Base-by-base conservation (phyloP, 2,113 vertebrate species). In the Clarias gariepinus region DNA sequence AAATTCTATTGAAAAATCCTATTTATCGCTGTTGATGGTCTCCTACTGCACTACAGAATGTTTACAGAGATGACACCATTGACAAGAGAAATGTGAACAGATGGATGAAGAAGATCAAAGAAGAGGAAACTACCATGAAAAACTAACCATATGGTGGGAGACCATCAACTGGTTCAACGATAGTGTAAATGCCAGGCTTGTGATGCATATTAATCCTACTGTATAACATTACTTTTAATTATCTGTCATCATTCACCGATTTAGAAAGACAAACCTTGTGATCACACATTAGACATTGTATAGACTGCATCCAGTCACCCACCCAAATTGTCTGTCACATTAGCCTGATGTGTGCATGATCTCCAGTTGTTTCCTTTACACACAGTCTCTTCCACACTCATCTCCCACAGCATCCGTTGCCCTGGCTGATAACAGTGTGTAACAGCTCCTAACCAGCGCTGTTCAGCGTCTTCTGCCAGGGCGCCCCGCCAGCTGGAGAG, bases 351-450 rank as follows among this genome's bases (percentile, higher is more conserved):
- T 68, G 74, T 79, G 84, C 36, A n/a, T 85, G 63, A 36, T 58
- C 63, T 73, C 41, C 73, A 3, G 79, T 79, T 85, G 84, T 79
- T 85, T 60, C 61, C 41, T 64, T 19, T 53, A 80, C 61, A 86
- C 63, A 11, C 13, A 18, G 55, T n/a, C 23, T 36, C 63, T 86
- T 63, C 84, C 84, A 80, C 64, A 57, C n/a, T 16, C 33, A 19
- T 71, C 41, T 81, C 82, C 76, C 83, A 81, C 76, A 33, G 64
- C 76, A 80, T 84, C 87, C 84, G 76, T 82, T 88, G 87, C 33
- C 41, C 76, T 58, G 47, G 60, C 74, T 85, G 82, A 88, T 88
- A 87, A 88, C 76, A 85, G 64, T 21, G 52, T 84, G 82, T 63
- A 79, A 52, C 61, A 81, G 61, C 61, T 81, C 63, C 79, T 36